These are phyloP conservation scores for Bhutanitis thaidina DNA, from an alignment of 2,888 invertebrate genomes.

Conservation along the genomic window DNA sequence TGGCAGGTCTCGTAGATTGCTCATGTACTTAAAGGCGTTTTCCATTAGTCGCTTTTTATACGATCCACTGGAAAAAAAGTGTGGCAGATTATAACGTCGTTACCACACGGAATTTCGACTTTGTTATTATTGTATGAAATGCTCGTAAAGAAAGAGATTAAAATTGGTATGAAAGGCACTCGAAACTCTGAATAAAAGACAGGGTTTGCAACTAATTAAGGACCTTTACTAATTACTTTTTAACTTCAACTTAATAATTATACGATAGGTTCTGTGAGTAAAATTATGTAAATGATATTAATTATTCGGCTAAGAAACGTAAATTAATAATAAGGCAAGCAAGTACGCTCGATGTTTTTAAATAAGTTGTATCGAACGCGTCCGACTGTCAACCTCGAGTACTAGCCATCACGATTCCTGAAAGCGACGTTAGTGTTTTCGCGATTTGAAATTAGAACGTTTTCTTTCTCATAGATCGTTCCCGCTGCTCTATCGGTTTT, in stretches of 20 bases:
- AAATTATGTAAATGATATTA: background rate
- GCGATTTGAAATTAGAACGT: constrained; percentile 22
- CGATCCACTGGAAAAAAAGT: too few species aligned
- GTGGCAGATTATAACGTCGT: too few species aligned
- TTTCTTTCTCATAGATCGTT: constrained; percentile 30
- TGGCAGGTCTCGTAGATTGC: too few species aligned
- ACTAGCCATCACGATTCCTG: background rate
- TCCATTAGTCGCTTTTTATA: too few species aligned
- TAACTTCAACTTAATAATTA: background rate
- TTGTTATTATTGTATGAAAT: too few species aligned
- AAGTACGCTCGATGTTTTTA: background rate
- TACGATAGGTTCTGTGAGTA: background rate
- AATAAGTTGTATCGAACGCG: background rate
- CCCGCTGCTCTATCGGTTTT: constrained; percentile 49
- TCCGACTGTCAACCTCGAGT: too few species aligned
- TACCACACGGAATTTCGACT: too few species aligned
- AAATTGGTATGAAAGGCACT: too few species aligned
- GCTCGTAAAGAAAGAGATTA: too few species aligned
- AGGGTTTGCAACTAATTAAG: too few species aligned
- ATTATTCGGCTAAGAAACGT: background rate
- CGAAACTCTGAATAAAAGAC: too few species aligned
- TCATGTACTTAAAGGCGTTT: too few species aligned
- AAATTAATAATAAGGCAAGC: background rate
- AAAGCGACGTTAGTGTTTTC: constrained; percentile 18
- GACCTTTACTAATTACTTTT: background rate